Base-by-base conservation (phyloP, 2,113 vertebrate genomes). In the Caranx ignobilis region DNA sequence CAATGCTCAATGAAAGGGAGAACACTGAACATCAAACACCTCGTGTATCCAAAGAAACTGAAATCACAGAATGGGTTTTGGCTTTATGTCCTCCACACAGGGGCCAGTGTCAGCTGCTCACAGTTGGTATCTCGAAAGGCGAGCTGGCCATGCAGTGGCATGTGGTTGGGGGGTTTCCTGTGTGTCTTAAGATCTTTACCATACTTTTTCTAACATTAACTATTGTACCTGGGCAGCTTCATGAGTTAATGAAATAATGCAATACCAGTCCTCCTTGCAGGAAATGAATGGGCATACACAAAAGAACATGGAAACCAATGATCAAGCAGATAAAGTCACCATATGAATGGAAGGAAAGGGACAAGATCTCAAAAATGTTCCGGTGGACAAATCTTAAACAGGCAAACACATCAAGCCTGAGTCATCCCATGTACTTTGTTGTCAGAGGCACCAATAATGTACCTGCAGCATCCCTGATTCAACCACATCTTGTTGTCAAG, bases 31-130 rank as follows among this genome's bases (percentile, higher is more conserved):
- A 84, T 85, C 55, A 84, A 81, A 84, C 75, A 75, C 11, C 2
- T 26, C 35, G 61, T 48, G 43, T 75, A 52, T 77, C 70, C 76
- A 74, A 64, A 77, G 75, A 70, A 83, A 79, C 63, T 61, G 69
- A 81, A 78, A 63, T 79, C 57, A 52, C 64, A 71, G 55, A 70
- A 35, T 71, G 63, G 61, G 69, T 65, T 80, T 71, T 77, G 66
- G 78, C 69, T 82, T 77, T 56, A 50, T 11, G 35, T 63, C 19
- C 19, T 61, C 68, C 59, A 73, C 67, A 54, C 75, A 67, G 37
- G 76, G 75, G 61, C 65, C 41, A 34, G 67, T 47, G 70, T 88
- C 86, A 89, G 80, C 82, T 77, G 82, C 83, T 91, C 75, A 81
- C 84, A 87, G 83, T 52, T 64, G 82, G 68, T 70, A 84, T 90